Base-by-base conservation (phyloP, 2,888 invertebrate genomes). In the Syritta pipiens region DNA sequence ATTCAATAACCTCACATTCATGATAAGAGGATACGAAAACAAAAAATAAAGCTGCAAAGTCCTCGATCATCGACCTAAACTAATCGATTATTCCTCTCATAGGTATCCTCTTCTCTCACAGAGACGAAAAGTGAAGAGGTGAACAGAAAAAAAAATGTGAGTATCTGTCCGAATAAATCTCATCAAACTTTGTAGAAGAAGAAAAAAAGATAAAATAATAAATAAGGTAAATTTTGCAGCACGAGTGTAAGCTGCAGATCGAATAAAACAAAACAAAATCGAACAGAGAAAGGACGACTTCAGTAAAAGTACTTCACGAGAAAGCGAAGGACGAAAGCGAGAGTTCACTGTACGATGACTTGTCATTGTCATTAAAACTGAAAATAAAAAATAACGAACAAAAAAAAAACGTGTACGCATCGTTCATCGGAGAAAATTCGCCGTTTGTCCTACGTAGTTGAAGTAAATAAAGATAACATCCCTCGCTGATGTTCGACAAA, bases 361-460 rank as follows among this genome's bases (percentile, higher is more conserved):
- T 74, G 42, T 79, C 79, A 67, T 14, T 48, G 40, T 72, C 79
- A 79, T 72, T 72, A 72, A 72, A 67, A 72, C 40, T 48, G 40
- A 42, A 60, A 46, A 62, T 22, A 65, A 63, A 46, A 59, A 9
- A 51, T 1, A 40, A 12, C 28, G 17, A 57, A 57, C 22, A 3
- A 24, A 28, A 51, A 24, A 10, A 26, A 24, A 28, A 63, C 5
- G 17, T 22, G 44, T 42, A 65, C 72, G 72, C 79, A 67, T 60
- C 46, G 44, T 22, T 48, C 28, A 55, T 57, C 20, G 60, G 65
- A 63, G 55, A 53, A 4, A 37, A 65, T 48, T 48, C 26, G 4
- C 12, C 10, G 5, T 30, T 20, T 59, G 22, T 35, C 10, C 57
- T 28, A 28, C 40, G 49, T 68, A 32, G 22, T 30, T 10, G 32